phyloP scores from a whole-genome alignment of 2,113 vertebrate species.

The Dipodomys merriami region DNA sequence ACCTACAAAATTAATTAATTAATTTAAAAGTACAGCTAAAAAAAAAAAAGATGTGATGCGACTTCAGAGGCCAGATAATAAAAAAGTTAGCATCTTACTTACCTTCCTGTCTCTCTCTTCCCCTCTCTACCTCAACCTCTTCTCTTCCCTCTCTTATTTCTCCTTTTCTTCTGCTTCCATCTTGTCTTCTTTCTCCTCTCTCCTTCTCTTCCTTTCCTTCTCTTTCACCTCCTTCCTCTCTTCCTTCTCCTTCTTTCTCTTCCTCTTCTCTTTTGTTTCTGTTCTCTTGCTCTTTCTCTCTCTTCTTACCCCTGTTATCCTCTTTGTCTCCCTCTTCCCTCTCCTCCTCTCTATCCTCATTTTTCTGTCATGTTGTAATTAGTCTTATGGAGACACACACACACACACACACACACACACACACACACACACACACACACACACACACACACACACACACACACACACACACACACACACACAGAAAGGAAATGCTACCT shows the following conservation, averaged over 20 bases:
- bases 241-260: too few relatives aligned
- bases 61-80: neutral
- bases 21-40: too few relatives aligned
- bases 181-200: neutral
- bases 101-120: neutral
- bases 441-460: too few relatives aligned
- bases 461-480: neutral
- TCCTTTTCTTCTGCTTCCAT: neutral
- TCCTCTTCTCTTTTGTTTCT: fast-evolving
- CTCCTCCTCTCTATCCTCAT: neutral
- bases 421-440: neutral
- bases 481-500: neutral
- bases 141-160: neutral
- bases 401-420: too few relatives aligned
- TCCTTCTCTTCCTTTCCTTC: fast-evolving
- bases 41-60: neutral
- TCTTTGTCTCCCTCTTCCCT: neutral
- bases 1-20: too few relatives aligned
- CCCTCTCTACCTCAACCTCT: neutral
- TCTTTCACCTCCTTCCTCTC: fast-evolving
- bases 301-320: too few relatives aligned
- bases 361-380: neutral
- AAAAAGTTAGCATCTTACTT: neutral
- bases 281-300: fast-evolving
- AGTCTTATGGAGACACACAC: neutral